Conservation (phyloP, 1,140 invertebrate genomes). For the Lycorma delicatula region DNA sequence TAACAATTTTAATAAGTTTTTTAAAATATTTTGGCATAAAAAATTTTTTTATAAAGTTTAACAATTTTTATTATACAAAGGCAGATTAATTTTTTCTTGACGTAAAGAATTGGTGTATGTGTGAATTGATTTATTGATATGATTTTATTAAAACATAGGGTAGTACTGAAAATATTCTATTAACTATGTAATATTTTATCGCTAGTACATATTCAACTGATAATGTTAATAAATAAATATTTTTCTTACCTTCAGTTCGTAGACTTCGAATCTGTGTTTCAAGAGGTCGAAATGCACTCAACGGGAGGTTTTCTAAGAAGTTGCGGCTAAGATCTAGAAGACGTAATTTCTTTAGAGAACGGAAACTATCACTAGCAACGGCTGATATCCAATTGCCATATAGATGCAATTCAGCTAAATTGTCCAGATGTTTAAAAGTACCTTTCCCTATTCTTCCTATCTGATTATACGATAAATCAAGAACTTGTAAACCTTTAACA, state of each 20-base stretch:
- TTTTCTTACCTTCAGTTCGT: slow-evolving; percentile 59
- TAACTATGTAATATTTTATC: too few species aligned
- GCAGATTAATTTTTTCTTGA: too few species aligned
- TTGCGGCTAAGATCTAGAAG: slow-evolving; percentile 78
- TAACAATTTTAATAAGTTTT: too few species aligned
- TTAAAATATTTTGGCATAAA: too few species aligned
- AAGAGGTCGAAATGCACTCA: slow-evolving; percentile 63
- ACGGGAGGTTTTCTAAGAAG: slow-evolving; percentile 68
- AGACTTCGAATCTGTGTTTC: slow-evolving; percentile 72
- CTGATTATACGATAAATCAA: slow-evolving; percentile 78
- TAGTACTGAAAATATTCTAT: too few species aligned
- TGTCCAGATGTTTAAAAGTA: slow-evolving; percentile 64
- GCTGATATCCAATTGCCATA: slow-evolving; percentile 74
- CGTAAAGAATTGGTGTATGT: too few species aligned
- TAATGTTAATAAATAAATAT: too few species aligned
- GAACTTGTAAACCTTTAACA: slow-evolving; percentile 61
- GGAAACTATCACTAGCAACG: slow-evolving; percentile 69
- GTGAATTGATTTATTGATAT: too few species aligned
- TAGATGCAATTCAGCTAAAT: slow-evolving; percentile 64
- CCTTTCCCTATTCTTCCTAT: slow-evolving; percentile 64
- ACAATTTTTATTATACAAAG: too few species aligned
- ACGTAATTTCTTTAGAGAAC: slow-evolving; percentile 64
- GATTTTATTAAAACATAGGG: too few species aligned
- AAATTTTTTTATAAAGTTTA: too few species aligned
- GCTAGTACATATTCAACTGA: too few species aligned